Evolutionary conservation across 1,140 invertebrate genomes (phyloP), one percentile per base, ranked within the genome.

Genomic region (Temnothorax nylanderi): DNA sequence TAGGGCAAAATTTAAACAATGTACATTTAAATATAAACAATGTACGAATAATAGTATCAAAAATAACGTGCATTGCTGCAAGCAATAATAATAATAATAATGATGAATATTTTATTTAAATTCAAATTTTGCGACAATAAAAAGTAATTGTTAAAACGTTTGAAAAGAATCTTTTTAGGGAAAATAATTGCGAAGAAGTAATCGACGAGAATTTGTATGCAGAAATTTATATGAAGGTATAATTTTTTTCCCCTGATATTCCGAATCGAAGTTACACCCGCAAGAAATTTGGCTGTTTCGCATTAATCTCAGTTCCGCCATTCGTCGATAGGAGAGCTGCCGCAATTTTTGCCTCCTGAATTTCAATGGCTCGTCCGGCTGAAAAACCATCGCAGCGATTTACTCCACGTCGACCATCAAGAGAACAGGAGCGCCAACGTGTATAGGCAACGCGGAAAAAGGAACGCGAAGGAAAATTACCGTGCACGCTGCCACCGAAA

Each of bases 371-470:
- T 60, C 80, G 80, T 82, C 51, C 67, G 11, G 44, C 51, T 74
- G 80, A 82, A 82, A 82, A 82, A 82, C 67, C 67, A 67, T 82
- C 51, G 54, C 67, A 60, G 56, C 80, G 80, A 82, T 82, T 82
- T 82, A 82, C 80, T 60, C 80, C 49, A 60, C 54, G 67, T 82
- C 80, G 67, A 47, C 67, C 54, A 47, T 49, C 37, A 82, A 74
- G 67, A 82, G 80, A 82, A 60, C 67, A 74, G 80, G 51, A 41
- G 49, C 67, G 69, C 1, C 44, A 51, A 34, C 51, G 80, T 67
- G 67, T 74, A 74, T 82, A 82, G 64, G 64, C 77, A 81, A 69
- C 49, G 56, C 5, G 26, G 69, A 84, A 60, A 84, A 74, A 84
- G 80, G 69, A 75, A 75, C 41, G 41, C 18, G 32, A 60, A 75